A percentile compares a stretch with the other conserved stretches of the same genome.
phyloP scores from a whole-genome alignment of 2,888 invertebrate species.

The Athalia circularis region DNA sequence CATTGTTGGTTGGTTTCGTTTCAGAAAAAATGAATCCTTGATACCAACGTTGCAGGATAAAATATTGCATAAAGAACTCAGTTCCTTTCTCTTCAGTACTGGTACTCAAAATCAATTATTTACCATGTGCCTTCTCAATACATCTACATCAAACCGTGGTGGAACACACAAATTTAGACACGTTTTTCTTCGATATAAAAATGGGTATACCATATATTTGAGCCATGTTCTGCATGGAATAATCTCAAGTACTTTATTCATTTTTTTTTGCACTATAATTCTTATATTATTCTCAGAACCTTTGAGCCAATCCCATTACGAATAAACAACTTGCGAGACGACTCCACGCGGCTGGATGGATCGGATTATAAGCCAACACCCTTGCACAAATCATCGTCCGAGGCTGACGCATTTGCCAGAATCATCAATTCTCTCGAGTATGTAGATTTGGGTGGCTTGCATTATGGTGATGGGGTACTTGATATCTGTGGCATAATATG shows the following conservation, averaged over 20 bases:
- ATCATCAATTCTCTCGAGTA: slow-evolving; percentile 56
- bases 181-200: slow-evolving; percentile 78
- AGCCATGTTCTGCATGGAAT: slow-evolving; percentile 66
- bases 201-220: slow-evolving; percentile 76
- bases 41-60: slow-evolving; percentile 80
- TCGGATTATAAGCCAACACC: slow-evolving; percentile 71
- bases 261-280: background rate
- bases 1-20: slow-evolving; percentile 83
- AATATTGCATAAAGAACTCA: slow-evolving; percentile 79
- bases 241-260: slow-evolving; percentile 17
- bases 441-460: background rate
- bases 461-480: no score
- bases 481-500: no score
- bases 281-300: slow-evolving; percentile 53
- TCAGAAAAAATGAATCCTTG: slow-evolving; percentile 76
- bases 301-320: slow-evolving; percentile 67
- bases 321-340: slow-evolving; percentile 71
- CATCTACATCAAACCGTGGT: slow-evolving; percentile 75
- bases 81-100: slow-evolving; percentile 74
- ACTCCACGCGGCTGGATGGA: slow-evolving; percentile 64
- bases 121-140: slow-evolving; percentile 79
- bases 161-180: slow-evolving; percentile 81
- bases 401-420: slow-evolving; percentile 64
- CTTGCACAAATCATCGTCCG: slow-evolving; percentile 53
- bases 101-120: slow-evolving; percentile 78